A percentile compares a stretch with the other conserved stretches of the same genome.
Evolutionary conservation across 1,140 invertebrate species (phyloP).

Genomic region (Achatina immaculata): DNA sequence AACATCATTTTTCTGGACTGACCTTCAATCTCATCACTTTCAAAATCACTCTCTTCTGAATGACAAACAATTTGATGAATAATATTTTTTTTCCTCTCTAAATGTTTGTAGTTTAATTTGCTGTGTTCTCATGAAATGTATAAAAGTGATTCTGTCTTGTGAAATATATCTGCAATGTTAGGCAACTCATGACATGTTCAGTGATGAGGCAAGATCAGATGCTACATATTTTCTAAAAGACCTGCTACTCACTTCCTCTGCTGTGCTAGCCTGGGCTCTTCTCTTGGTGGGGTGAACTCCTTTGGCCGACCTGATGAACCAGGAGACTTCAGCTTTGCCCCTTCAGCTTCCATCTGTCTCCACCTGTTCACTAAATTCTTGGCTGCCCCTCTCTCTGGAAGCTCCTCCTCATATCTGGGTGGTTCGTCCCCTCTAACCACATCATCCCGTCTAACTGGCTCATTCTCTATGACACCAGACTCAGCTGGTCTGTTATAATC

Average conservation of each 20-base stretch:
- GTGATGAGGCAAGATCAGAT: too few relatives aligned
- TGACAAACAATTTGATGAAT: too few relatives aligned
- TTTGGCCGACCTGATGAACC: slow-evolving; percentile 49
- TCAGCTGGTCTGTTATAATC: slow-evolving; percentile 54
- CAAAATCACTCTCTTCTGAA: too few relatives aligned
- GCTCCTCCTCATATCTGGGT: slow-evolving; percentile 47
- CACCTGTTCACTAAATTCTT: slow-evolving; percentile 62
- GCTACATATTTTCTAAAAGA: too few relatives aligned
- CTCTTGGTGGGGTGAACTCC: slow-evolving; percentile 66
- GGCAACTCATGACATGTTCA: too few relatives aligned
- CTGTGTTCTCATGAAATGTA: too few relatives aligned
- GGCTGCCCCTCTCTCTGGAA: slow-evolving; percentile 65
- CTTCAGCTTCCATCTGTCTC: slow-evolving; percentile 59
- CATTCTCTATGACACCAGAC: slow-evolving; percentile 63
- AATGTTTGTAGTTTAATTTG: too few relatives aligned
- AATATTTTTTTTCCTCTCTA: too few relatives aligned
- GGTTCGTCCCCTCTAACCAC: slow-evolving; percentile 48
- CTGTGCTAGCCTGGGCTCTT: slow-evolving; percentile 45
- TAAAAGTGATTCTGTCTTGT: too few relatives aligned
- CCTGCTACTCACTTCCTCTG: slow-evolving; percentile 3
- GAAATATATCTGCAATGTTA: too few relatives aligned
- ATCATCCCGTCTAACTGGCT: slow-evolving; percentile 52
- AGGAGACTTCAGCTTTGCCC: slow-evolving; percentile 43
- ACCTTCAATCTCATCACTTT: too few relatives aligned
- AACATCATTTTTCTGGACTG: too few relatives aligned